These are phyloP conservation scores for Coreoperca whiteheadi DNA, from an alignment of 2,113 vertebrate genomes.

Conservation along the genomic window DNA sequence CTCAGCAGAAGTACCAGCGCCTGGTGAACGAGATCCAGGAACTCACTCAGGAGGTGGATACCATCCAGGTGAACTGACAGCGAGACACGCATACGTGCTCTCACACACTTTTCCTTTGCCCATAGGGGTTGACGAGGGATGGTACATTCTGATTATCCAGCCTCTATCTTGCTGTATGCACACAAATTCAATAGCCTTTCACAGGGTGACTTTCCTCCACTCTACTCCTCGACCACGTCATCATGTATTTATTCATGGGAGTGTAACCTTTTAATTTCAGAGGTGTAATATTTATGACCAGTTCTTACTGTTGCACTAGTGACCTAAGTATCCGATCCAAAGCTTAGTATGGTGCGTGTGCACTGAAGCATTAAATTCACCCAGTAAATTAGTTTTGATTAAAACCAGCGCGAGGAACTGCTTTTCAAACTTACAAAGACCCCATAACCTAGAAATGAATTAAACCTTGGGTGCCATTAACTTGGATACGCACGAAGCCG, in stretches of 20 bases:
- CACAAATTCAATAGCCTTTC: not conserved
- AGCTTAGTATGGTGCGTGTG: not conserved
- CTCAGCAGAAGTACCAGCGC: constrained; percentile 96
- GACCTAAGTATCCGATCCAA: not conserved
- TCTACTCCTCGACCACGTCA: not conserved
- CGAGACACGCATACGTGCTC: not conserved
- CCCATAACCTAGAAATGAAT: constrained; percentile 10
- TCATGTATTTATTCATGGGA: not conserved
- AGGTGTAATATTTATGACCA: constrained; percentile 5
- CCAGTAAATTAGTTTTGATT: not conserved
- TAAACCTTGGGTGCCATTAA: constrained; percentile 6
- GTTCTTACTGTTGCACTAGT: not conserved
- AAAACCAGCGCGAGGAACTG: not conserved
- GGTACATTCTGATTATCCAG: not conserved
- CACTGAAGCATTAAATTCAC: constrained; percentile 2
- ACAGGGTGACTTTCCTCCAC: not conserved
- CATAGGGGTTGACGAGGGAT: not conserved
- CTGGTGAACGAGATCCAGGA: constrained; percentile 95
- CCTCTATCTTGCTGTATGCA: constrained; percentile 8
- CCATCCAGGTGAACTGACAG: constrained; percentile 87
- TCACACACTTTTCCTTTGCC: not conserved
- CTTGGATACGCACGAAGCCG: not conserved
- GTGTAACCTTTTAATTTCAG: not conserved
- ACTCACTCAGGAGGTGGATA: constrained; percentile 91
- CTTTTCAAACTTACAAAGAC: constrained; percentile 7